Percentiles rank a stretch among this genome's conserved stretches.
phyloP scores from a whole-genome alignment of 2,113 vertebrate species.

The rabbit (Oryctolagus cuniculus) region DNA sequence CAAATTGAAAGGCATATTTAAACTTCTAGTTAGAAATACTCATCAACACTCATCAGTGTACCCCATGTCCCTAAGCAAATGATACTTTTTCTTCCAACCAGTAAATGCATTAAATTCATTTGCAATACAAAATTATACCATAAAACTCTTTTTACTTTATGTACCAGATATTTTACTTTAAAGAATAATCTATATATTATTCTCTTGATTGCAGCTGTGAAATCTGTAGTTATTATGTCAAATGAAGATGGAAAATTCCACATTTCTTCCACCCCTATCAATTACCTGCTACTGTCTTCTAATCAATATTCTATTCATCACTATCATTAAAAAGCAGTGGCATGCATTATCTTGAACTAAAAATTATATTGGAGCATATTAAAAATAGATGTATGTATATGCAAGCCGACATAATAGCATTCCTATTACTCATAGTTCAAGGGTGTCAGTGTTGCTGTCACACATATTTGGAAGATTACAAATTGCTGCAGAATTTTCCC shows the following conservation, averaged over 20 bases:
- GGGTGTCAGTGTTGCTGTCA: conserved; percentile 25
- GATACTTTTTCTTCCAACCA: background rate
- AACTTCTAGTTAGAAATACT: background rate
- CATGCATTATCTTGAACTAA: conserved; percentile 73
- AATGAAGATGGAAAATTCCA: conserved; percentile 61
- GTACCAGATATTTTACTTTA: conserved; percentile 46
- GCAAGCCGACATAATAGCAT: background rate
- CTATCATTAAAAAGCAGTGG: conserved; percentile 67
- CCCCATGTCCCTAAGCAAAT: background rate
- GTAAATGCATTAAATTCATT: conserved; percentile 45
- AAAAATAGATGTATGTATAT: conserved; percentile 75
- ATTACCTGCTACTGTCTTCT: conserved; percentile 67
- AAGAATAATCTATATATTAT: conserved; percentile 67
- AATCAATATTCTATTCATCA: conserved; percentile 83
- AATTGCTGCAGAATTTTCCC: conserved; percentile 68
- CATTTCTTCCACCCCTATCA: conserved; percentile 64
- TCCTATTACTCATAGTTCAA: conserved; percentile 72
- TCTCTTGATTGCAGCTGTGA: conserved; percentile 60
- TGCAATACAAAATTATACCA: conserved; percentile 48
- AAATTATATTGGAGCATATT: conserved; percentile 70
- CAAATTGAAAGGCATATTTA: background rate
- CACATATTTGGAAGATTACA: conserved; percentile 70
- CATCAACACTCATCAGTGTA: background rate
- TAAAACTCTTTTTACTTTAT: conserved; percentile 51
- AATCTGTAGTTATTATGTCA: conserved; percentile 69